Conservation (phyloP, 2,113 vertebrate genomes). For the Cromileptes altivelis region DNA sequence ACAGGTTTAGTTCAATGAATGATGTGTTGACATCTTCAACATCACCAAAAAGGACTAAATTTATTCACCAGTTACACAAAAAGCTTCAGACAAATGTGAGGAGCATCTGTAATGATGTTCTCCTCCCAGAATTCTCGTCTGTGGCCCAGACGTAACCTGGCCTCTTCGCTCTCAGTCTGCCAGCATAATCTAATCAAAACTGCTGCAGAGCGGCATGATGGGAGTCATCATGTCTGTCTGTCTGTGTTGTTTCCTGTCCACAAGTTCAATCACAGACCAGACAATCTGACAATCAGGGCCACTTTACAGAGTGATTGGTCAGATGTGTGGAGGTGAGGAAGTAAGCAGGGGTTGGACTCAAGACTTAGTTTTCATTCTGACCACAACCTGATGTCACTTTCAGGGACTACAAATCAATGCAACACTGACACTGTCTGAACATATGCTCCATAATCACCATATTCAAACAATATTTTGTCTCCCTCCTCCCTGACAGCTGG, state of each 20-base stretch:
- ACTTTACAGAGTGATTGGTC: background rate
- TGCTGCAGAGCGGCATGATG: conserved; percentile 15
- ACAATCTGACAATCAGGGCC: background rate
- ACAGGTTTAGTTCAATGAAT: too few species aligned
- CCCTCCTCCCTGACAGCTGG: too few species aligned
- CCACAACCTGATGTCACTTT: background rate
- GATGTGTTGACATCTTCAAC: background rate
- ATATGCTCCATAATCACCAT: too few species aligned
- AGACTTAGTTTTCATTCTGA: background rate
- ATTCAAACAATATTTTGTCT: too few species aligned
- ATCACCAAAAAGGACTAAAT: background rate
- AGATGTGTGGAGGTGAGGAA: background rate
- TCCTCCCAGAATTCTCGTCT: conserved; percentile 18
- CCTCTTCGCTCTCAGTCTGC: conserved; percentile 16
- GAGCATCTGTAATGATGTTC: background rate
- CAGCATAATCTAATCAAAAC: conserved; percentile 25
- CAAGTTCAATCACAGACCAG: conserved; percentile 6
- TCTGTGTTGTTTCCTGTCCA: conserved; percentile 30
- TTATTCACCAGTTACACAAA: background rate
- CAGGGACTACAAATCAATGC: background rate
- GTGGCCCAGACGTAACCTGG: conserved; percentile 22
- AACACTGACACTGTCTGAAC: background rate
- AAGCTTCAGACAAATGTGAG: background rate
- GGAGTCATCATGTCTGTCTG: conserved; percentile 12
- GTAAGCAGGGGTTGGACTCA: too few species aligned